phyloP scores from a whole-genome alignment of 2,888 invertebrate species.

The Eilema sororculum region DNA sequence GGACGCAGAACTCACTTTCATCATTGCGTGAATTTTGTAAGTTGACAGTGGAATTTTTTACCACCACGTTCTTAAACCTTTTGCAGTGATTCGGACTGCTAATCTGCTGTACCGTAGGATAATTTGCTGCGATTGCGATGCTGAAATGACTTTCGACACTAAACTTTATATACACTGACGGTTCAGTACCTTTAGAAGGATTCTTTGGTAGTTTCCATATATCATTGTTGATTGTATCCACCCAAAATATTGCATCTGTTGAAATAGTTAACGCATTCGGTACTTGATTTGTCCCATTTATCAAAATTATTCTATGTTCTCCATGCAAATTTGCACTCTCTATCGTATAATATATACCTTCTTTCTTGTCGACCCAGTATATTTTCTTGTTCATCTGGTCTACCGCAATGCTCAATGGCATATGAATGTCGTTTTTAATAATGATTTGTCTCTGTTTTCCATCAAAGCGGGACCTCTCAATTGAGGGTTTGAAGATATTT shows the following conservation, averaged over 20 bases:
- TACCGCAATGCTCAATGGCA: constrained; percentile 91
- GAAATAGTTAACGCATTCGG: constrained; percentile 92
- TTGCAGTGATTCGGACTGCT: background rate
- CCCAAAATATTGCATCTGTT: constrained; percentile 92
- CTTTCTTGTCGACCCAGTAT: constrained; percentile 93
- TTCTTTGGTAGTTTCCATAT: constrained; percentile 89
- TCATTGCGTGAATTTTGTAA: background rate
- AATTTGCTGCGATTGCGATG: background rate
- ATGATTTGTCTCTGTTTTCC: constrained; percentile 89
- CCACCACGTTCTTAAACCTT: background rate
- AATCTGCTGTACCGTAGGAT: background rate
- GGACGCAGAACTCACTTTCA: background rate
- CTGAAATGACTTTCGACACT: constrained; percentile 25
- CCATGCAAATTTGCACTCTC: constrained; percentile 92
- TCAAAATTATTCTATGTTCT: constrained; percentile 85
- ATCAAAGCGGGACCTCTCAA: constrained; percentile 92
- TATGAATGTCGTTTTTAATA: constrained; percentile 89
- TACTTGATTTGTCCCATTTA: constrained; percentile 88
- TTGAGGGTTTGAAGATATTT: constrained; percentile 56
- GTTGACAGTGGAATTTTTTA: background rate
- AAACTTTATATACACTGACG: constrained; percentile 57
- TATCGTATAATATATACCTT: constrained; percentile 90
- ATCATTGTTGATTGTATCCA: constrained; percentile 90
- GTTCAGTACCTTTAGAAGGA: constrained; percentile 49
- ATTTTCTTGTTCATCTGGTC: constrained; percentile 90